Evolutionary conservation across 2,888 invertebrate genomes (phyloP), one percentile per base, ranked within the genome.

Genomic region (Drosophila sordidula): DNA sequence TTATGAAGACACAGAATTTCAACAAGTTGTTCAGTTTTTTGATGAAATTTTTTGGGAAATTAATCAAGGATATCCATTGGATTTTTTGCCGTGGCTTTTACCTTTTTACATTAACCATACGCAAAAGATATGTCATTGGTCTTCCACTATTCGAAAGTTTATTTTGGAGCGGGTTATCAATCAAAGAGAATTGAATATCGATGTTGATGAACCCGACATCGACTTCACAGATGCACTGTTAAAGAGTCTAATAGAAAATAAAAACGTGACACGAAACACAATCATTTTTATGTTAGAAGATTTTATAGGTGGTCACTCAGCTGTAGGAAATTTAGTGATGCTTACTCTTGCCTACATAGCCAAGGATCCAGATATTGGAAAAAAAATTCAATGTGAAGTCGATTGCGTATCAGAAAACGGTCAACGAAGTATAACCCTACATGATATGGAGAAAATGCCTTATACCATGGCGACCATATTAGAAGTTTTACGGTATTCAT

Each of bases 21-120:
- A 93, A 49, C 93, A 93, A 61, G 93, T 95, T 6, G 96, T 96
- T 0, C 93, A 95, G 25, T 94, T 93, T 62, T 97, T 97, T 90
- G 97, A 97, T 83, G 95, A 96, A 80, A 97, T 98, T 52, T 98
- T 98, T 93, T 97, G 96, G 95, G 97, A 97, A 89, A 97, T 98
- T 72, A 98, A 97, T 91, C 96, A 97, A 84, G 97, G 97, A 0
- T 97, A 97, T 90, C 96, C 96, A 0, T 94, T 97, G 0, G 98
- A 98, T 86, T 97, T 97, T 86, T 89, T 98, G 22, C 97, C 97
- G 0, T 97, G 96, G 95, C 91, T 97, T 0, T 93, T 94, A 0
- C 96, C 96, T 0, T 94, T 96, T 66, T 97, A 96, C 90, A 92
- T 92, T 3, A 93, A 93, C 3, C 95, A 96, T 83, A 94, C 96